A percentile compares a stretch with the other conserved stretches of the same genome.
Evolutionary conservation across 1,140 invertebrate genomes (phyloP).

Genomic region (Aplysia californica): DNA sequence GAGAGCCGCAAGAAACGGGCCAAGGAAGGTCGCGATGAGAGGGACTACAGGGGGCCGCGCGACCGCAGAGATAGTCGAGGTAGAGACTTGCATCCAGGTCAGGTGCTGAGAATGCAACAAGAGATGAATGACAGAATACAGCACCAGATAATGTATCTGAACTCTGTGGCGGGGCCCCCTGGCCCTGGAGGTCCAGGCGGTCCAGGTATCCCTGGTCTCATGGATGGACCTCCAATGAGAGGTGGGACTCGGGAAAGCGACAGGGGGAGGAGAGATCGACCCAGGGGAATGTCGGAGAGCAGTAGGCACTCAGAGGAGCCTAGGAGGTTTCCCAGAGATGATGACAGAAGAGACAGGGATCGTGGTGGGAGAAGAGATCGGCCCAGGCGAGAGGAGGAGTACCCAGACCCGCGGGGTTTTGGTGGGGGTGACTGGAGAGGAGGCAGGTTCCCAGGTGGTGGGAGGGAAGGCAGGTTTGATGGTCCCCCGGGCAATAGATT

Average conservation of each 20-base stretch:
- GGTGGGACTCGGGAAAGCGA: not conserved
- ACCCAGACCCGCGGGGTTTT: no score
- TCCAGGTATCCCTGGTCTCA: not conserved
- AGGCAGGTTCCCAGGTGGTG: not conserved
- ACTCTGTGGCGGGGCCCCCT: not conserved
- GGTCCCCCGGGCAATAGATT: no score
- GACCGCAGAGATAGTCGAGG: not conserved
- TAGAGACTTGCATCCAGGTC: not conserved
- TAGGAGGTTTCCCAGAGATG: not conserved
- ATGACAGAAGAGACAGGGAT: not conserved
- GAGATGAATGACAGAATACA: conserved; percentile 9
- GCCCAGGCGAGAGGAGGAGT: not conserved
- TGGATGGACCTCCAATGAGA: not conserved
- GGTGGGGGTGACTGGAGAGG: no score
- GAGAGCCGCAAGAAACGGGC: not conserved
- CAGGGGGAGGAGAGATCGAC: not conserved
- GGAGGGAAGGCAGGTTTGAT: not conserved
- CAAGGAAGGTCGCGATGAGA: not conserved
- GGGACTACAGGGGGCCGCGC: not conserved
- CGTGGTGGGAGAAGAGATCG: conserved; percentile 6
- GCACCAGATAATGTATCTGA: not conserved
- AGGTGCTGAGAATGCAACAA: not conserved
- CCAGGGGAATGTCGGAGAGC: not conserved
- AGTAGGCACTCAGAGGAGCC: conserved; percentile 3
- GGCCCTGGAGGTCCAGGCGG: no score